A percentile compares a stretch with the other conserved stretches of the same genome.
These are phyloP conservation scores for Ivindomyrus marchei DNA, from an alignment of 2,113 vertebrate species.

Conservation along the genomic window DNA sequence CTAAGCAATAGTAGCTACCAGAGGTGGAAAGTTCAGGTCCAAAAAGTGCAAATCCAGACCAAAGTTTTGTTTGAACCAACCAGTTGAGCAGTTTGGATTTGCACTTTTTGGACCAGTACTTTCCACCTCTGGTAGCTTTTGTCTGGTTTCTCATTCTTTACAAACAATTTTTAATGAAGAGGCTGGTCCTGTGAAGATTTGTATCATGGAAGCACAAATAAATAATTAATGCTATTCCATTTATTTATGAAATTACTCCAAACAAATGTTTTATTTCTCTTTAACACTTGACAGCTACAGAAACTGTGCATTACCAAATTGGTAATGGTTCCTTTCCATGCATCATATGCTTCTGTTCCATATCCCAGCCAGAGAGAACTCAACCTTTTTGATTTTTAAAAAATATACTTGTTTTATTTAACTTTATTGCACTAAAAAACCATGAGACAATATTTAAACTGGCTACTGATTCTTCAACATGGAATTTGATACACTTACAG, in stretches of 20 bases:
- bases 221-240: background rate
- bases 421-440: background rate
- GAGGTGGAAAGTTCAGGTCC: no score
- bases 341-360: background rate
- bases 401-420: background rate
- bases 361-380: background rate
- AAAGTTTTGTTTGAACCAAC: no score
- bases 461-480: constrained; percentile 15
- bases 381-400: background rate
- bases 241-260: background rate
- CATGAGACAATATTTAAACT: background rate
- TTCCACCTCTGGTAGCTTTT: background rate
- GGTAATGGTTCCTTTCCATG: background rate
- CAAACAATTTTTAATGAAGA: background rate
- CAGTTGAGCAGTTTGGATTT: no score
- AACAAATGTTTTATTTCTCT: background rate
- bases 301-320: background rate
- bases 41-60: no score
- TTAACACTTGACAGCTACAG: background rate
- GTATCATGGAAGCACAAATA: background rate
- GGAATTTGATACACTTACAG: constrained; percentile 27
- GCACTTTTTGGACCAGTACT: no score
- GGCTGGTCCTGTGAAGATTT: background rate
- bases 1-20: background rate
- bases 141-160: background rate